These are phyloP conservation scores for Ambastaia sidthimunki DNA, from an alignment of 2,797 vertebrate genomes.

Conservation along the genomic window DNA sequence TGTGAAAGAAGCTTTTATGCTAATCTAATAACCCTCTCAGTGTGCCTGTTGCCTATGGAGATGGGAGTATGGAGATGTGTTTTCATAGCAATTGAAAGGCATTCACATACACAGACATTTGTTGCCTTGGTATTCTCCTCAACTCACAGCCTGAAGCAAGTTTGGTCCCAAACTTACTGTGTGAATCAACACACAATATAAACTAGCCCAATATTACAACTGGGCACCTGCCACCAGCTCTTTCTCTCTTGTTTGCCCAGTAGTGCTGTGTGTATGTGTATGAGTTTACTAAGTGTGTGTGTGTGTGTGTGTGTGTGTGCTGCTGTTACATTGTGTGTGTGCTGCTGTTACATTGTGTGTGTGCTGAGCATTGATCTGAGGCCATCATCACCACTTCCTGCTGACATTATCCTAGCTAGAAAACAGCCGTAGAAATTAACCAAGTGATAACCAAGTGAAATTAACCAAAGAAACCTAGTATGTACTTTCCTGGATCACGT, in stretches of 20 bases:
- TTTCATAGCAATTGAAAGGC: constrained; percentile 71
- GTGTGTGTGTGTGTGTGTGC: constrained; percentile 61
- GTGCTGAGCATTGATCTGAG: constrained; percentile 76
- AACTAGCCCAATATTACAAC: constrained; percentile 13
- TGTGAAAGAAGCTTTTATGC: constrained; percentile 77
- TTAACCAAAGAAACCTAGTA: too few relatives aligned
- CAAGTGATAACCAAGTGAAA: too few relatives aligned
- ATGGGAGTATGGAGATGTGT: constrained; percentile 60
- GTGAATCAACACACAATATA: constrained; percentile 25
- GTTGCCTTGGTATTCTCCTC: constrained; percentile 61
- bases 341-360: constrained; percentile 69
- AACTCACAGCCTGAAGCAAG: constrained; percentile 44
- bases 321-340: constrained; percentile 68
- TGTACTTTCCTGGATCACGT: too few relatives aligned
- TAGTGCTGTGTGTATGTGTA: background rate
- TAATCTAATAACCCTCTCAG: constrained; percentile 76
- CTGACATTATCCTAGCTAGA: constrained; percentile 61
- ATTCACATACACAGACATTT: constrained; percentile 62
- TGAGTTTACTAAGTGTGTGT: background rate
- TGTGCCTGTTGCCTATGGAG: constrained; percentile 64
- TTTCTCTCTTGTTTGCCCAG: constrained; percentile 3
- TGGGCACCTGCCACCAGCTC: background rate
- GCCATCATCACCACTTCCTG: constrained; percentile 72
- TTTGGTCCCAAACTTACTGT: constrained; percentile 45
- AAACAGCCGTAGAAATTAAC: background rate